Evolutionary conservation across 2,113 vertebrate genomes (phyloP), one percentile per base, ranked within the genome.

Genomic region (Felis chaus): DNA sequence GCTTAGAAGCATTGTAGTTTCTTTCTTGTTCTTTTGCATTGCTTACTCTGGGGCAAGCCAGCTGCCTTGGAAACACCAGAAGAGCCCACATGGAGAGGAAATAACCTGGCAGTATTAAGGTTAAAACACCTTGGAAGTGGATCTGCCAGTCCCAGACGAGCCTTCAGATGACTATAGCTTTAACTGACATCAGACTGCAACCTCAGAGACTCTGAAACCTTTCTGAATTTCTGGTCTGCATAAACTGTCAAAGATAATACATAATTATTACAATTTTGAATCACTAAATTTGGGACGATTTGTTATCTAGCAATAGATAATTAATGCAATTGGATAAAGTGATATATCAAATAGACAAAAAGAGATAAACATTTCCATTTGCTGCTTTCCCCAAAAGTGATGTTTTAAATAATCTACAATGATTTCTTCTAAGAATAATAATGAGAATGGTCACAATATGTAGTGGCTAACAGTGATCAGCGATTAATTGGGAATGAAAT

Each of bases 371-470:
- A 29, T 13, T 12, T 87, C 9, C 45, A 36, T 45, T 69, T 91
- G 1, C 31, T 85, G 14, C 25, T 66, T 89, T 82, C 25, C 36
- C 2, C 9, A 45, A 88, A 89, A 88, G 15, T 0, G 21, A 29
- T 82, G 4, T 92, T 69, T 93, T 95, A 66, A 65, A 94, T 48
- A 94, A 45, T 71, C 6, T 69, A n/a, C n/a, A 82, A 61, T 94
- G 5, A 65, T 89, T 94, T 94, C 3, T 4, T 82, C 11, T 80
- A 57, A 83, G 29, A 68, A 87, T 36, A 81, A 85, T 65, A 86
- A 80, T 88, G 41, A 82, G 2, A 66, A 29, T 82, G 33, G 53
- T 63, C 68, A 48, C 1, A n/a, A 11, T 50, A 68, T 39, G 16
- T 9, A 27, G 16, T 90, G 4, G 36, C 41, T 83, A 91, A 84